Conservation (phyloP, 53 echinoderm and acorn worm genomes). For the Henricia sp. region DNA sequence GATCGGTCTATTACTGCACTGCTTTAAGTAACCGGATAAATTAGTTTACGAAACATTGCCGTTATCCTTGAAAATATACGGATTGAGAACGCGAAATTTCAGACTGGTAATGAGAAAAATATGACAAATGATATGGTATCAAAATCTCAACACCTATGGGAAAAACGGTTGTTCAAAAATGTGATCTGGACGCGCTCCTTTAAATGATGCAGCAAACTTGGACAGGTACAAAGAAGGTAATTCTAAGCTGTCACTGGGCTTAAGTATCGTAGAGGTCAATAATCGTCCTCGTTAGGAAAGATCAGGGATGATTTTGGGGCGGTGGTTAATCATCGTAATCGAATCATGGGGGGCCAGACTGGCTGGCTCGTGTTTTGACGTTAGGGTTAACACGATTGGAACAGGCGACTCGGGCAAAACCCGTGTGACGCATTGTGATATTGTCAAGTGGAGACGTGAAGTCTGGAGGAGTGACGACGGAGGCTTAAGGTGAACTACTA, state of each 20-base stretch:
- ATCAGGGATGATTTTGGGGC: background rate
- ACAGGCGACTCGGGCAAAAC: constrained; percentile 17
- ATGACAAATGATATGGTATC: too few relatives aligned
- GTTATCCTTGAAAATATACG: too few relatives aligned
- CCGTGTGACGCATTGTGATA: background rate
- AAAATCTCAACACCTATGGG: too few relatives aligned
- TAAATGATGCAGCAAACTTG: background rate
- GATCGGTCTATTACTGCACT: too few relatives aligned
- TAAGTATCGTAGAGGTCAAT: background rate
- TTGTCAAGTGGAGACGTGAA: constrained; percentile 36
- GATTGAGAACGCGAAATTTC: too few relatives aligned
- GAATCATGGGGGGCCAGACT: constrained; percentile 51
- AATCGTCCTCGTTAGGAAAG: background rate
- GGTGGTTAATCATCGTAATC: constrained; percentile 42
- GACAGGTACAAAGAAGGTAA: background rate
- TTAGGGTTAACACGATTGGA: background rate
- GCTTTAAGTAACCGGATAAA: too few relatives aligned
- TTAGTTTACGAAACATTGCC: too few relatives aligned
- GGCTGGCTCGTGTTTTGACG: constrained; percentile 26
- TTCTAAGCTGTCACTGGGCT: background rate
- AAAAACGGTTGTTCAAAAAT: too few relatives aligned
- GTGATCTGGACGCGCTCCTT: too few relatives aligned
- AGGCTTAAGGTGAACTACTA: background rate
- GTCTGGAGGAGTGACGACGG: constrained; percentile 26
- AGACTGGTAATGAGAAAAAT: too few relatives aligned